A percentile compares a stretch with the other conserved stretches of the same genome.
phyloP scores from a whole-genome alignment of 2,113 vertebrate species.

The Psophia crepitans region DNA sequence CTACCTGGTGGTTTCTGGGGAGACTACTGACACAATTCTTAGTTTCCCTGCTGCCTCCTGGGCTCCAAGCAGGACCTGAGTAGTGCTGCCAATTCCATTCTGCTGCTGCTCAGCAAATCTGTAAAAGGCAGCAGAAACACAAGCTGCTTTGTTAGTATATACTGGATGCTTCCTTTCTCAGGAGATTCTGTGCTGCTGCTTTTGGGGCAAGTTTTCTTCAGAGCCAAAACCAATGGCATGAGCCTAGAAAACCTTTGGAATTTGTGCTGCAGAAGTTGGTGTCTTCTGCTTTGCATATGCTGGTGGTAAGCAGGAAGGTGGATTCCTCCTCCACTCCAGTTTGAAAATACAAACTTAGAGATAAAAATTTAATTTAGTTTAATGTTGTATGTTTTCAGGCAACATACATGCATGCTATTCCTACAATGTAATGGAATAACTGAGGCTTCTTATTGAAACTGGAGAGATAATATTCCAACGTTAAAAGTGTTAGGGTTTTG shows the following conservation, averaged over 20 bases:
- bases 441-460: neutral
- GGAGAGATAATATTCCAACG: neutral
- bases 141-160: neutral
- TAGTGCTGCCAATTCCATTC: neutral
- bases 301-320: neutral
- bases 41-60: neutral
- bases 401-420: neutral
- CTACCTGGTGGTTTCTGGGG: neutral
- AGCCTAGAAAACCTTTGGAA: neutral
- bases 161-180: neutral
- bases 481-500: neutral
- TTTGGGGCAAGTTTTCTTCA: neutral
- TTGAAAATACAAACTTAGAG: neutral
- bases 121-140: neutral
- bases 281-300: neutral
- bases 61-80: neutral
- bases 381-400: neutral
- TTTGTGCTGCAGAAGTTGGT: neutral
- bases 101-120: neutral
- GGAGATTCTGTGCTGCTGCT: neutral
- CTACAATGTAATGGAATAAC: neutral
- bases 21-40: neutral
- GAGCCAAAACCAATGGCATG: neutral
- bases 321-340: fast-evolving
- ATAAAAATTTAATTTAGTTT: neutral